Base-by-base conservation (phyloP, 1,140 invertebrate genomes). In the Drosophila tsacasi region DNA sequence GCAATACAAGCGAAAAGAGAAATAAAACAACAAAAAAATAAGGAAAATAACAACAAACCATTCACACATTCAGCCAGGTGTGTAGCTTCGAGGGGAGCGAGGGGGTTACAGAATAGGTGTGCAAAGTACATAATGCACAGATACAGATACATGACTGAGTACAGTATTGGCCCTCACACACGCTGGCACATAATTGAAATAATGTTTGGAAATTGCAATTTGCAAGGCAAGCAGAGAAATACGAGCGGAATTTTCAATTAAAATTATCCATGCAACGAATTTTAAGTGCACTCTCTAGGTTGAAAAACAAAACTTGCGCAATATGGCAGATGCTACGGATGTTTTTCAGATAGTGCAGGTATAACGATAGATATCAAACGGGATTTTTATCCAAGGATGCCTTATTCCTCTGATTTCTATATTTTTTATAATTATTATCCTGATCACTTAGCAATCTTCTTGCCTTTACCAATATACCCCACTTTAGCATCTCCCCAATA, bases 181-280 rank as follows among this genome's bases (percentile, higher is more conserved):
- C 44, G n/a, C 55, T 55, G 73, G 27, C 39, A 54, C 52, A 63
- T 82, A 82, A 82, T 82, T 74, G 79, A 82, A 78, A 82, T 78
- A 64, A 83, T 78, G 68, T 80, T 83, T 78, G 49, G 55, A 61
- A 75, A 82, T 68, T 63, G 46, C 58, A 72, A 72, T 58, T 67
- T 64, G 62, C 63, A 61, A 74, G 42, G 76, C 57, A 46, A 55
- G 57, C 76, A 50, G n/a, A 27, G 54, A 60, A 57, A 44, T 55
- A 27, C 37, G 61, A 46, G 47, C 10, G 37, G 42, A 68, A 63
- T 65, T 76, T 40, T 21, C 39, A 30, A 40, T 47, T 23, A 5
- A 30, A 4, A 21, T 17, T 37, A 19, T 32, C 8, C 17, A 42
- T 15, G 30, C 12, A 52, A 39, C 63, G 73, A 77, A 58, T 54